These are phyloP conservation scores for Lerista edwardsae DNA, from an alignment of 2,797 vertebrate species.

Conservation along the genomic window DNA sequence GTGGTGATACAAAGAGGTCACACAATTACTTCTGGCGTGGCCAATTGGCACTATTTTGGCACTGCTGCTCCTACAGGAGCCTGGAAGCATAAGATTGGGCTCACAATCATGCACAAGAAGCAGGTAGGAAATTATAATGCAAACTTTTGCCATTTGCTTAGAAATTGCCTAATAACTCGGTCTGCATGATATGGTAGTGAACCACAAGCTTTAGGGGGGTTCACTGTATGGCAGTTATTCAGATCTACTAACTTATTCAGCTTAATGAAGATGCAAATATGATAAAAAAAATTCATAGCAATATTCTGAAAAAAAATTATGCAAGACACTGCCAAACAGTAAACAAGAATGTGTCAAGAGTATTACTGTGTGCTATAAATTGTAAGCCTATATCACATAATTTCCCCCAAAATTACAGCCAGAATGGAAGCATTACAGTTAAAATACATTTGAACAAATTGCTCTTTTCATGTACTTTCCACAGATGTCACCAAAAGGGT, in stretches of 20 bases:
- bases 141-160: constrained; percentile 21
- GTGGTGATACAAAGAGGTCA: too few species aligned
- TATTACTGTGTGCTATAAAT: neutral
- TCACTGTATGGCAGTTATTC: rapidly evolving
- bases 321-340: neutral
- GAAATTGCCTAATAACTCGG: neutral
- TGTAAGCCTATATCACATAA: neutral
- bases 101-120: neutral
- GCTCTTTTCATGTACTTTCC: neutral
- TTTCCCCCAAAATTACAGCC: constrained; percentile 30
- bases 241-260: neutral
- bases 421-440: neutral
- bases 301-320: neutral
- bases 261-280: constrained; percentile 12
- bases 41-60: too few species aligned
- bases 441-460: neutral
- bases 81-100: too few species aligned
- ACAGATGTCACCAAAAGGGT: neutral
- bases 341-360: neutral
- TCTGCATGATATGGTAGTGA: neutral
- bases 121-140: constrained; percentile 13
- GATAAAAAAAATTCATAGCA: constrained; percentile 18
- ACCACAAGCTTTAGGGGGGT: constrained; percentile 22
- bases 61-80: too few species aligned
- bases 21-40: too few species aligned